phyloP scores from a whole-genome alignment of 1,140 invertebrate genomes.

The Steinernema feltiae region DNA sequence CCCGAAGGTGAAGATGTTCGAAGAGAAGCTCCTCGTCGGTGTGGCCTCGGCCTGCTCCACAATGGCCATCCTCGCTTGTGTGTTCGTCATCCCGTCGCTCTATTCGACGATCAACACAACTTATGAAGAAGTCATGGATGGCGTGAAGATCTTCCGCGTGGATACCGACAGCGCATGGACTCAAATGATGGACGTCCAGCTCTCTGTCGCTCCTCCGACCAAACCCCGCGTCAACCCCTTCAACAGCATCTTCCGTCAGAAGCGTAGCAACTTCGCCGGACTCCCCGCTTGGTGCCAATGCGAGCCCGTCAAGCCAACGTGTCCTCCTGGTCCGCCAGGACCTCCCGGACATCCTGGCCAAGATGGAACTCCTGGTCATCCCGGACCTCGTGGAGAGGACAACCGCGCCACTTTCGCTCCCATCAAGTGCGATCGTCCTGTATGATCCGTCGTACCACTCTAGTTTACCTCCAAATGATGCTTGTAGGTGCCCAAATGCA shows the following conservation, averaged over 20 bases:
- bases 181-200: slow-evolving; percentile 24
- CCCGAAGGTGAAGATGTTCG: background rate
- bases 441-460: background rate
- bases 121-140: slow-evolving; percentile 14
- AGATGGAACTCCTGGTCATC: slow-evolving; percentile 27
- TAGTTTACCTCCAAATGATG: background rate
- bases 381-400: slow-evolving; percentile 34
- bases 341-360: slow-evolving; percentile 12
- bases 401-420: slow-evolving; percentile 34
- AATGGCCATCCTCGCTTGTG: background rate
- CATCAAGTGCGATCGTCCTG: slow-evolving; percentile 18
- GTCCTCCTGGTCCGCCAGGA: background rate
- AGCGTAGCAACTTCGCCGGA: background rate
- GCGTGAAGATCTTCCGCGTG: slow-evolving; percentile 17
- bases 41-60: background rate
- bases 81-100: background rate
- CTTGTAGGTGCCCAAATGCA: slow-evolving; percentile 17
- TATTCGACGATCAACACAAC: background rate
- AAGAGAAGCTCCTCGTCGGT: background rate
- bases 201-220: slow-evolving; percentile 2
- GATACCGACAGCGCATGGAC: slow-evolving; percentile 22
- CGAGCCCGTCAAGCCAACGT: background rate
- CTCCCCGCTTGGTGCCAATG: background rate
- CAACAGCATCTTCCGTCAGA: slow-evolving; percentile 15
- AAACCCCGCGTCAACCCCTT: slow-evolving; percentile 14